Evolutionary conservation across 2,888 invertebrate species (phyloP), one percentile per base, ranked within the genome.

Genomic region (Hypomecis punctinalis): DNA sequence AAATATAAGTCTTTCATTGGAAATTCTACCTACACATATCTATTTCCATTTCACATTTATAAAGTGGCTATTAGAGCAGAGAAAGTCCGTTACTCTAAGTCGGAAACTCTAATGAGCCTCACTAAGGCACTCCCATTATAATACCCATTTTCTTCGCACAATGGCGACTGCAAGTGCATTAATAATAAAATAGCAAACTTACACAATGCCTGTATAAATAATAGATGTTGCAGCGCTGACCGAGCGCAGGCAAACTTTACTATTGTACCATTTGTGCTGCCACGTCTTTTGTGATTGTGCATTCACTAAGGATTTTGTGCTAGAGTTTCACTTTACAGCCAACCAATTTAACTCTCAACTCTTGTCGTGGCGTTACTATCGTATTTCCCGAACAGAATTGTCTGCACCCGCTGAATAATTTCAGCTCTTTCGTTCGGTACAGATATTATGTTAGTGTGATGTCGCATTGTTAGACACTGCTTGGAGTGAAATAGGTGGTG

Each of bases 231-330:
- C 57, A 66, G 71, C 23, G 49, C 63, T 52, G 56, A 58, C 65
- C 54, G 48, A 56, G 67, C 52, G 62, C 61, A 60, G 69, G 64
- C 71, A 66, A 76, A 79, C 75, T 79, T 76, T 71, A 66, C 70
- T 62, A 74, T 77, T 77, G 76, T 77, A 67, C 66, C 35, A 9
- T 42, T 61, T 53, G 56, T 61, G 37, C 45, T 62, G 36, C 6
- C 56, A 60, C 53, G 47, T 69, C 75, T 73, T 75, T 80, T 79
- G 77, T 79, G 68, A 69, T 46, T 75, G 73, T 74, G 78, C 74
- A 78, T 72, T 69, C 71, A 73, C 52, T 62, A 63, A 65, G 69
- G 66, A 70, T 67, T 73, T 72, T 68, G 69, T 68, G 59, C 56
- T 45, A 45, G 35, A 45, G 43, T 45, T 33, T 13, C 56, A 59